Base-by-base conservation (phyloP, 1,140 invertebrate genomes). In the Ips nitidus region DNA sequence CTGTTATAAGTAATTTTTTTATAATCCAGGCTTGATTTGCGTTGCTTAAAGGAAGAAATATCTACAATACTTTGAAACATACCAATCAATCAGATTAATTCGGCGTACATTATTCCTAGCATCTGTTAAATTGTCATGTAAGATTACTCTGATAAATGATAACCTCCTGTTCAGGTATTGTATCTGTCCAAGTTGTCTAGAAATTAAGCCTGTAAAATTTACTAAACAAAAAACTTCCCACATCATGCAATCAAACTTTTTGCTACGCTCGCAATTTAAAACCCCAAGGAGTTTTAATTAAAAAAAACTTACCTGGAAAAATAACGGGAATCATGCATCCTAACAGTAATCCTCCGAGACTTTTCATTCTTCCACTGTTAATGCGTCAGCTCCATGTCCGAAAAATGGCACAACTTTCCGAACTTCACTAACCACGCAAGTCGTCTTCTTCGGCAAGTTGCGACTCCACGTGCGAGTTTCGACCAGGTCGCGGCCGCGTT, bases 341-440 rank as follows among this genome's bases (percentile, higher is more conserved):
- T 5, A 66, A 45, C 4, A 66, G 39, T 6, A 55, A 57, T 57
- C 53, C 55, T 38, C 7, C 3, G 43, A 57, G 4, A 47, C 41
- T 55, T 66, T 36, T 66, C 64, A 66, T 66, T 39, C 64, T 66
- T 66, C 42, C 40, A 5, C 43, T 36, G 41, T 45, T 53, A 41
- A 39, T 8, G 55, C 42, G 3, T 7, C 42, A 45, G 41, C 3
- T 38, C 41, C 52, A 66, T 65, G 8, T 40, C 50, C 38, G 1
- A 43, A 42, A 55, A 65, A 40, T 38, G 36, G 3, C 6, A 41
- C 38, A 55, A 64, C 47, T 53, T 43, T 41, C 3, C 60, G n/a
- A 64, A 64, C 52, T 55, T 53, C 52, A 64, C 62, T 40, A 8
- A 38, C n/a, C 45, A 8, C 36, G 36, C 47, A 63, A 64, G 39